These are phyloP conservation scores for Mythimna albipuncta DNA, from an alignment of 2,888 invertebrate species.

Conservation along the genomic window DNA sequence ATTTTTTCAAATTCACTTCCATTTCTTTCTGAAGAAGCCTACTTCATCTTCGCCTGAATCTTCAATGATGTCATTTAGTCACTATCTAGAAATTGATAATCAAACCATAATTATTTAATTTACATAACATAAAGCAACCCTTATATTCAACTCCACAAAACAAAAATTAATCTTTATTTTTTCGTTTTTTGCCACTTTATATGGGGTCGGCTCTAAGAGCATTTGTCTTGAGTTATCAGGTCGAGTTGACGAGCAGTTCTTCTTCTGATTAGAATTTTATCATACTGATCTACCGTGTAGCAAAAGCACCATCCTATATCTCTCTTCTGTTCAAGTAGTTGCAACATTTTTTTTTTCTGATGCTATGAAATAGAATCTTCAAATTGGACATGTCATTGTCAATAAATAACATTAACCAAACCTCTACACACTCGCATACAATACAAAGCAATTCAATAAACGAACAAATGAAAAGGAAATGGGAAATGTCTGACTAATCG, in stretches of 20 bases:
- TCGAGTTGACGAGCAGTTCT: too few relatives aligned
- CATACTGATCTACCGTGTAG: not conserved
- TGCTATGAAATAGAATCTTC: too few relatives aligned
- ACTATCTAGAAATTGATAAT: not conserved
- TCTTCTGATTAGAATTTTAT: not conserved
- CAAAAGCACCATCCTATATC: not conserved
- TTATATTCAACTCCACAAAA: not conserved
- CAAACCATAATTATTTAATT: not conserved
- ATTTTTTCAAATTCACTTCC: too few relatives aligned
- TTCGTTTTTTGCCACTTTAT: too few relatives aligned
- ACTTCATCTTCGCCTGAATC: not conserved
- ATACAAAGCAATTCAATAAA: slow-evolving; percentile 15
- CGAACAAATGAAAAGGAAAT: slow-evolving; percentile 32
- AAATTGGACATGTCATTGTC: not conserved
- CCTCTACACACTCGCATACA: not conserved
- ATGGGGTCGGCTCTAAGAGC: too few relatives aligned
- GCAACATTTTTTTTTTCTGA: not conserved
- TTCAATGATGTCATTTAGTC: not conserved
- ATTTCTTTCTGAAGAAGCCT: too few relatives aligned
- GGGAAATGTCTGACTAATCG: slow-evolving; percentile 39
- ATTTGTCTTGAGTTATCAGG: too few relatives aligned
- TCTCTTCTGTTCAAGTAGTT: not conserved
- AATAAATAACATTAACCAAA: not conserved
- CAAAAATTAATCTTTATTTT: too few relatives aligned
- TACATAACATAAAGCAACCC: not conserved